These are phyloP conservation scores for Troilus luridus DNA, from an alignment of 2,888 invertebrate genomes.

Conservation along the genomic window DNA sequence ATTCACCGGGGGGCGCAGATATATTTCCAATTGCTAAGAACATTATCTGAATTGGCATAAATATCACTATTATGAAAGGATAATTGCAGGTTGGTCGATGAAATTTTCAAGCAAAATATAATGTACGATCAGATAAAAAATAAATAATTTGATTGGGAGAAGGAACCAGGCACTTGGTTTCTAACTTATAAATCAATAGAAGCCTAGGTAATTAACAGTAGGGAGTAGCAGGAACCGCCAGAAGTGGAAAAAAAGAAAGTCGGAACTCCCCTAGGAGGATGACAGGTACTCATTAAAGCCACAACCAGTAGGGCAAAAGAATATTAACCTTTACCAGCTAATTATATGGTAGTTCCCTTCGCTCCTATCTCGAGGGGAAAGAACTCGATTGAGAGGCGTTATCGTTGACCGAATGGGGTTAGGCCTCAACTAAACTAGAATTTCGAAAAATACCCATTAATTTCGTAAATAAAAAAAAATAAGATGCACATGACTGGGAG, in stretches of 20 bases:
- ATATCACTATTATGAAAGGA: not conserved
- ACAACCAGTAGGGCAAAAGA: constrained; percentile 36
- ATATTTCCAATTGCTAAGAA: too few species aligned
- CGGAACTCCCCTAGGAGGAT: not conserved
- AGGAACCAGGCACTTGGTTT: not conserved
- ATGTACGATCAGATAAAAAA: not conserved
- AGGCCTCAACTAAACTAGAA: not conserved
- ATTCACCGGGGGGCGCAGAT: too few species aligned
- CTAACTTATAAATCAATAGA: not conserved
- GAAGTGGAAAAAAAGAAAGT: constrained; percentile 49
- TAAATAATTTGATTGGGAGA: not conserved
- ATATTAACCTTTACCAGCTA: constrained; percentile 51
- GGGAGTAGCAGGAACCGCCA: constrained; percentile 7
- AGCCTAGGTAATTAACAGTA: not conserved
- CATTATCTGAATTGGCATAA: too few species aligned
- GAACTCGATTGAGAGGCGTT: not conserved
- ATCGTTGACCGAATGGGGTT: not conserved
- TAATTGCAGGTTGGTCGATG: not conserved
- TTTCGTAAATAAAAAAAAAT: not conserved
- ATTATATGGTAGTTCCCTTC: constrained; percentile 44
- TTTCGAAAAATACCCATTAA: not conserved
- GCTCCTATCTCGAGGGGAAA: not conserved
- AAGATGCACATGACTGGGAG: not conserved
- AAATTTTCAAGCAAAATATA: not conserved
- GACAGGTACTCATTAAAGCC: constrained; percentile 54